Evolutionary conservation across 1,140 invertebrate genomes (phyloP), one percentile per base, ranked within the genome.

Genomic region (Babylonia areolata): DNA sequence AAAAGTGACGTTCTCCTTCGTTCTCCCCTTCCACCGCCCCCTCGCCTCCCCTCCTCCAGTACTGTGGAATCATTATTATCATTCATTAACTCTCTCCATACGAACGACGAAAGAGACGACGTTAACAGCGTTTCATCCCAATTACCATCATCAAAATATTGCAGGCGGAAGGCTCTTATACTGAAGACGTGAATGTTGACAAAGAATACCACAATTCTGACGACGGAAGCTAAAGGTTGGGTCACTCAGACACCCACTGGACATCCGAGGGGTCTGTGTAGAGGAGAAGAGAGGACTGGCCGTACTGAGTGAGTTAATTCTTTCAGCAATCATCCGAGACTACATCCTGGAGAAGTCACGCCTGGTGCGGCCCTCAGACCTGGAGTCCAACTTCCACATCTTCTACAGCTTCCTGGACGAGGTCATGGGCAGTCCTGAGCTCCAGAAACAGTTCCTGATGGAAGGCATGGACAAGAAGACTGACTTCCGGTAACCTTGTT

Each of bases 321-420:
- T 77, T 88, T 2, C 81, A 93, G 92, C 90, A 5, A 85, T 86
- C 31, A 86, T 93, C 2, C 75, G 88, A 46, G 91, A 92, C 79
- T 93, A 92, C 93, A 95, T 99, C 64, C 94, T 99, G 87, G 98
- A 99, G 94, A 99, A 99, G 92, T 98, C 97, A 0, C 95, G 98
- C 85, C 97, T 99, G 0, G 97, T 99, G 35, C 96, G 96, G 91
- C 98, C 99, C 93, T 96, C 96, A 87, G 89, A 94, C 0, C 97
- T 97, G 0, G 98, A 99, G 92, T 95, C 97, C 75, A 99, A 98
- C 94, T 99, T 99, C 95, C 98, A 99, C 92, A 97, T 99, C 81
- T 99, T 99, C 94, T 99, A 99, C 94, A 97, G 98, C 93, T 93
- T 99, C 35, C 93, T 99, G 11, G 82, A 84, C 33, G 82, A 84